A percentile compares a stretch with the other conserved stretches of the same genome.
Conservation (phyloP, 2,888 invertebrate genomes). For the Euclidia mi region DNA sequence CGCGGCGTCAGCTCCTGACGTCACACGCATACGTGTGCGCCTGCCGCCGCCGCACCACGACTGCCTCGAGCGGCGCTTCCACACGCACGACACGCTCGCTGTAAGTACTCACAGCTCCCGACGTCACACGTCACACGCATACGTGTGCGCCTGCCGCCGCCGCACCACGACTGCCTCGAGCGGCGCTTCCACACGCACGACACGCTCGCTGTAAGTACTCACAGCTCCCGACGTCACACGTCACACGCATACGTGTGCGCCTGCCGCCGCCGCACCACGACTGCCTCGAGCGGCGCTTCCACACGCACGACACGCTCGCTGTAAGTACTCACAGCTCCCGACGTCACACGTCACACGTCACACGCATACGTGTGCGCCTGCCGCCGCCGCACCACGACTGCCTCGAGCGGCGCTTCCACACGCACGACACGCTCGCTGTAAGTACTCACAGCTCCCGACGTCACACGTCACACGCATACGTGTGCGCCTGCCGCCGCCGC, state of each 20-base stretch:
- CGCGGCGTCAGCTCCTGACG: constrained; percentile 86
- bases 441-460: constrained; percentile 11
- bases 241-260: constrained; percentile 94
- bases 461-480: constrained; percentile 93
- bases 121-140: constrained; percentile 94
- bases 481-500: constrained; percentile 95
- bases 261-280: constrained; percentile 95
- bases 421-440: constrained; percentile 76
- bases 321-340: constrained; percentile 54
- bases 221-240: constrained; percentile 55
- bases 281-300: constrained; percentile 94
- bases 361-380: constrained; percentile 95
- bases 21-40: constrained; percentile 94
- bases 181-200: constrained; percentile 92
- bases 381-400: constrained; percentile 95
- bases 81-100: constrained; percentile 73
- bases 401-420: constrained; percentile 94
- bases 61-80: constrained; percentile 94
- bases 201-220: constrained; percentile 69
- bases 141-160: constrained; percentile 95
- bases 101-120: constrained; percentile 54
- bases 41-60: constrained; percentile 95
- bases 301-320: constrained; percentile 73
- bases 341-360: constrained; percentile 75
- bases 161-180: constrained; percentile 94